Base-by-base conservation (phyloP, 2,113 vertebrate genomes). In the Siphamia tubifer region DNA sequence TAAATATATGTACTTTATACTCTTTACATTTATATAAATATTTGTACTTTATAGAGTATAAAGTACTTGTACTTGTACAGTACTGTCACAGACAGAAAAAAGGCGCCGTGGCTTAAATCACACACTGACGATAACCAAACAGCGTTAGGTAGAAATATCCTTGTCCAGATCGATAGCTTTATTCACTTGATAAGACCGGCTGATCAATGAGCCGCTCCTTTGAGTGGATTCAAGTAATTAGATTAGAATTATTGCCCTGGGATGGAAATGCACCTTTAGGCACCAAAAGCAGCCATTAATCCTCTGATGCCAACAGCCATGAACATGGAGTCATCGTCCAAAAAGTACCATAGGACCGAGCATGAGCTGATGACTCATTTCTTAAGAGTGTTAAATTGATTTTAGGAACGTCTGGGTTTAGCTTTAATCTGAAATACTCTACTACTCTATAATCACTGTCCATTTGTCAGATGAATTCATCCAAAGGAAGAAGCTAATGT, bases 151-250 rank as follows among this genome's bases (percentile, higher is more conserved):
- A 83, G 82, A 86, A 88, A 87, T 74, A 87, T 88, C 72, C 77
- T 40, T 70, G 83, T 83, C 51, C 42, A 13, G 80, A 87, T 91
- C 82, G 62, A 90, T 87, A 78, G 56, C 61, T 34, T 56, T 83
- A 77, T 81, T 88, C 81, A 77, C 84, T 86, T 77, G 69, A 78
- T 88, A 74, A 76, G 82, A 73, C 76, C 45, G 80, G 32, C 77
- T 82, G 77, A 87, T 90, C 87, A 86, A 89, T 91, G 77, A 76
- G 62, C 74, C 70, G 60, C 77, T 83, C 51, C 77, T 89, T 86
- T 89, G 74, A 87, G 82, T 88, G 84, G 87, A 88, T 87, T 89
- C 86, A 89, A 88, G 88, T 91, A 90, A 92, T 91, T 90, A 85
- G 60, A 90, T 89, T 88, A 88, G 85, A 91, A 90, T 91, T 88